A percentile compares a stretch with the other conserved stretches of the same genome.
These are phyloP conservation scores for Euleptes europaea DNA, from an alignment of 2,113 vertebrate genomes.

Conservation along the genomic window DNA sequence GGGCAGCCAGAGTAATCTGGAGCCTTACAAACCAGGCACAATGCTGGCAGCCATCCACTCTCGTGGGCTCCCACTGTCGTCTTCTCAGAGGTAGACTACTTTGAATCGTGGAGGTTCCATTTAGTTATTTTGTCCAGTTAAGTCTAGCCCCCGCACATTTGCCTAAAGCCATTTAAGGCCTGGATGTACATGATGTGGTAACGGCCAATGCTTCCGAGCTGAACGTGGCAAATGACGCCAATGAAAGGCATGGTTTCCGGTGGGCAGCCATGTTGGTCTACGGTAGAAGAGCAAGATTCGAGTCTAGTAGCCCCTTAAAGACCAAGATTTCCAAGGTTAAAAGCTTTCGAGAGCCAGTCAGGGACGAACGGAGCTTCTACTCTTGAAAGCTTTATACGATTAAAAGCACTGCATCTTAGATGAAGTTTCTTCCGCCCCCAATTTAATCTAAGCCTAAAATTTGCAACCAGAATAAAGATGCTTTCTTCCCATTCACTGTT, in stretches of 20 bases:
- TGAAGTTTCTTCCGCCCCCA: too few relatives aligned
- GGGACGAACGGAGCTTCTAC: too few relatives aligned
- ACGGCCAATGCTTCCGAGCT: not conserved
- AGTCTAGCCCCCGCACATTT: not conserved
- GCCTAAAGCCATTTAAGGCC: not conserved
- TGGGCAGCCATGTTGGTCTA: not conserved
- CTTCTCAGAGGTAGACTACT: not conserved
- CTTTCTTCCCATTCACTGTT: too few relatives aligned
- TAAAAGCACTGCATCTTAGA: too few relatives aligned
- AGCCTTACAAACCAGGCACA: not conserved
- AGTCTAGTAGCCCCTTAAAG: too few relatives aligned
- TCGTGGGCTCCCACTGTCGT: not conserved
- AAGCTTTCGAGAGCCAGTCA: too few relatives aligned
- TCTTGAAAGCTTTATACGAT: too few relatives aligned
- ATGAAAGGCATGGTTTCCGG: not conserved
- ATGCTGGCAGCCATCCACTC: too few relatives aligned
- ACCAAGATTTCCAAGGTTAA: too few relatives aligned
- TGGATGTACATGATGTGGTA: not conserved
- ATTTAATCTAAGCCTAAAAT: too few relatives aligned
- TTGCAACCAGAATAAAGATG: too few relatives aligned
- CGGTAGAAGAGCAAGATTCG: too few relatives aligned
- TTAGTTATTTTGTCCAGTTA: not conserved
- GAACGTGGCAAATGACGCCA: not conserved
- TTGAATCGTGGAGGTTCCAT: not conserved
- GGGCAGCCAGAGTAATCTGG: not conserved